Percentiles rank a stretch among this genome's conserved stretches.
These are phyloP conservation scores for Sigmodon hispidus DNA, from an alignment of 2,113 vertebrate species.

Conservation along the genomic window DNA sequence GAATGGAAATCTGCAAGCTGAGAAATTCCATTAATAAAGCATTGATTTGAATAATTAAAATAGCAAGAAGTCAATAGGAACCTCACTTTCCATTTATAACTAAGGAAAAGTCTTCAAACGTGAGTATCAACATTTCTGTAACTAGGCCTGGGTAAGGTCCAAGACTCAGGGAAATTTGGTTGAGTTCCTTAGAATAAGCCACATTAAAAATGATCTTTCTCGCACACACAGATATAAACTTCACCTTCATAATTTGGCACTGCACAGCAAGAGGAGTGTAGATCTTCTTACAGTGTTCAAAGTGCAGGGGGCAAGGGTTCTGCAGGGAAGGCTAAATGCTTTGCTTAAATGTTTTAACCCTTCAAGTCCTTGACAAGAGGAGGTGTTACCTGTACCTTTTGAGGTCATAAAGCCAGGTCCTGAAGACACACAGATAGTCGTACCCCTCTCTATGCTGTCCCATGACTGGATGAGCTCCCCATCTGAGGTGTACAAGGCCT, in stretches of 20 bases:
- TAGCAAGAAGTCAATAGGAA: not conserved
- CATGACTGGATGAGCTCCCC: constrained; percentile 55
- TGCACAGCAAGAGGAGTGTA: not conserved
- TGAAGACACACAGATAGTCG: constrained; percentile 75
- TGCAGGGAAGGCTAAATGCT: not conserved
- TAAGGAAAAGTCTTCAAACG: not conserved
- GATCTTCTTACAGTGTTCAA: not conserved
- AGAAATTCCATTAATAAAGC: not conserved
- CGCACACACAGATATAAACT: not conserved
- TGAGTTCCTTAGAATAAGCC: not conserved
- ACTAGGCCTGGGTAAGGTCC: not conserved
- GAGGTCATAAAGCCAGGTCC: constrained; percentile 70
- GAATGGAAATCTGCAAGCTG: not conserved
- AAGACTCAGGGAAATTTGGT: not conserved
- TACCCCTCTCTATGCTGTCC: constrained; percentile 70
- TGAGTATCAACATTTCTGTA: not conserved
- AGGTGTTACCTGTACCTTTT: constrained; percentile 69
- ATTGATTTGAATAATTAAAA: constrained; percentile 27
- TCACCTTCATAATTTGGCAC: not conserved
- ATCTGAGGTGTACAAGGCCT: constrained; percentile 21
- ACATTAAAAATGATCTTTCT: not conserved
- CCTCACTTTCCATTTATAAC: not conserved
- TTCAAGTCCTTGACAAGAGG: constrained; percentile 35
- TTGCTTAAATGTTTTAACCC: not conserved
- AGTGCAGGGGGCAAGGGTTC: not conserved